phyloP scores from a whole-genome alignment of 2,797 vertebrate species.

The Lagorchestes hirsutus region DNA sequence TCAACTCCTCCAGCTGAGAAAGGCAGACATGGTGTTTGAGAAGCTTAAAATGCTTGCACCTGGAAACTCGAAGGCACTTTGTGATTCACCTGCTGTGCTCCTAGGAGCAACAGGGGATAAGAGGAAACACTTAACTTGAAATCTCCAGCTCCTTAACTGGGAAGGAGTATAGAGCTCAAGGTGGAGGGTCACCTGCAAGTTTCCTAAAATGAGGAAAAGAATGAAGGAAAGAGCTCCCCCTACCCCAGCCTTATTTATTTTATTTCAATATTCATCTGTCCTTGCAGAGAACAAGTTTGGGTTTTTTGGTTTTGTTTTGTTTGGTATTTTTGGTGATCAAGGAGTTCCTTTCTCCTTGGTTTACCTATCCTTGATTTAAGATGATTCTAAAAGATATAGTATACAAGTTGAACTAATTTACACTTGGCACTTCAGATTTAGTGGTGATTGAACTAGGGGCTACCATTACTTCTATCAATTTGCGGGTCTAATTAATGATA shows the following conservation, averaged over 20 bases:
- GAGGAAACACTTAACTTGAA: slow-evolving; percentile 46
- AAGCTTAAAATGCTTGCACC: slow-evolving; percentile 29
- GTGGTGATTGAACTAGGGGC: neutral
- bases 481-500: slow-evolving; percentile 20
- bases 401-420: slow-evolving; percentile 21
- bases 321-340: neutral
- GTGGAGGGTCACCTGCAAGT: neutral
- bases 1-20: neutral
- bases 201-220: slow-evolving; percentile 33
- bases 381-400: slow-evolving; percentile 22
- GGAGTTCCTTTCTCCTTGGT: slow-evolving; percentile 35
- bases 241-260: neutral
- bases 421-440: neutral
- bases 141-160: slow-evolving; percentile 17
- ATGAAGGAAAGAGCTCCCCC: neutral
- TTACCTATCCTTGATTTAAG: slow-evolving; percentile 27
- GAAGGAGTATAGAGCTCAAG: slow-evolving; percentile 42
- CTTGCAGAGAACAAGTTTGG: slow-evolving; percentile 3
- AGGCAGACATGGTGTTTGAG: slow-evolving; percentile 17
- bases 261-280: slow-evolving; percentile 25
- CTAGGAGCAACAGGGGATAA: slow-evolving; percentile 42
- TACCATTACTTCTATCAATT: neutral
- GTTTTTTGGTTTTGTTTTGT: neutral
- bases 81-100: slow-evolving; percentile 27
- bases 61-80: slow-evolving; percentile 32